Base-by-base conservation (phyloP, 2,797 vertebrate genomes). In the Enteromius fasciolatus region DNA sequence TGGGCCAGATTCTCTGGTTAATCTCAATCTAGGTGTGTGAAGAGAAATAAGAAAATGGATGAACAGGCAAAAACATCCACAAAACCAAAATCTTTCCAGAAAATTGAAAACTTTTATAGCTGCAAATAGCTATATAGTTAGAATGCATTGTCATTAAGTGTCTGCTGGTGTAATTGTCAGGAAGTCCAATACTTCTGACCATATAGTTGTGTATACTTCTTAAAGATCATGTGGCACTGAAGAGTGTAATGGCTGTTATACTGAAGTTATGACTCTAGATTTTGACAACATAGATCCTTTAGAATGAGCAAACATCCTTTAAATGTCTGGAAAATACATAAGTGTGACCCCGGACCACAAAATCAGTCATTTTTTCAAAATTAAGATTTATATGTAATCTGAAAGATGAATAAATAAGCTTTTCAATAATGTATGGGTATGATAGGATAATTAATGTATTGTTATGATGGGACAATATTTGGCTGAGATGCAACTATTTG, bases 1-100 rank as follows among this genome's bases (percentile, higher is more conserved):
- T 75, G 23, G 46, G 61, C 44, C 80, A 52, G 39, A 80, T 44
- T 70, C 17, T 44, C 15, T 59, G 52, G 31, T 48, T 80, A 72
- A 46, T 63, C 25, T 80, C 17, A 72, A 59, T 61, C 25, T 31
- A 15, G 5, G 11, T 8, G 54, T 61, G 52, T n/a, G 28, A 46
- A 80, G 36, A 36, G 36, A 36, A 36, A 36, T 7, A 36, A 36
- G 36, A 7, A 36, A 36, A 36, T 7, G 36, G 6, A 36, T 36
- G 36, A 36, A 36, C 36, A 36, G 36, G 36, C 36, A 36, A 36
- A 36, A 36, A 36, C 36, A 2, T 3, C 39, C 39, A 41, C n/a
- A 23, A 59, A 59, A 5, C 11, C 11, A 25, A 59, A 59, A 59
- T 14, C 9, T 57, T 4, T 12, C 11, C 23, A 59, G 11, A 59